Base-by-base conservation (phyloP, 2,888 invertebrate genomes). In the Cataglyphis rosenhaueri region DNA sequence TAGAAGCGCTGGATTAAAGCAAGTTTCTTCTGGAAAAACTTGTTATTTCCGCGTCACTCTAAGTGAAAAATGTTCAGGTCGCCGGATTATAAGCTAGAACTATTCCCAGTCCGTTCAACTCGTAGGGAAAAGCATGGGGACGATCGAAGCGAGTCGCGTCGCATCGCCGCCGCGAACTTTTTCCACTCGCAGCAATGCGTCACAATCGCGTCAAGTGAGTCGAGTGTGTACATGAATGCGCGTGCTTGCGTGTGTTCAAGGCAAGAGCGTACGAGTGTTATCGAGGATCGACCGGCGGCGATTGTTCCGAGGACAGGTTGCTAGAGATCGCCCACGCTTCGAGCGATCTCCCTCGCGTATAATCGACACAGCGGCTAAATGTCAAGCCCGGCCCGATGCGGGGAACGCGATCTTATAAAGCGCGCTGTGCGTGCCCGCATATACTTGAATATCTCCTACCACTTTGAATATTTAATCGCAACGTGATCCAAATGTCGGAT, bases 391-490 rank as follows among this genome's bases (percentile, higher is more conserved):
- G 83, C 82, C 76, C 84, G 52, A 82, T 84, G 62, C 78, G 59
- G 29, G 32, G 81, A 52, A 52, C 76, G 59, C 81, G 66, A 62
- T 74, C 64, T 73, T 79, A 59, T 65, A 81, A 81, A 78, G 65
- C 62, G 85, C 32, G 29, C n/a, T 25, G 25, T 21, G 35, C 48
- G 83, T 83, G 73, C 78, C 29, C 29, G 65, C 38, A 41, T 78
- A 87, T 18, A 52, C 52, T 52, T 52, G 52, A 52, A 52, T 52
- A 52, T 52, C n/a, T 52, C n/a, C 52, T n/a, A 9, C 8, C n/a
- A n/a, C 78, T 89, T 87, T 91, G 91, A 92, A 92, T 92, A 92
- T 92, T n/a, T 91, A 92, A 93, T 91, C 74, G 91, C 91, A 88
- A 91, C 92, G 92, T 92, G 93, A 92, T 92, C 92, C 90, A 89